Base-by-base conservation (phyloP, 2,888 invertebrate species). In the Ophion ventricosus region DNA sequence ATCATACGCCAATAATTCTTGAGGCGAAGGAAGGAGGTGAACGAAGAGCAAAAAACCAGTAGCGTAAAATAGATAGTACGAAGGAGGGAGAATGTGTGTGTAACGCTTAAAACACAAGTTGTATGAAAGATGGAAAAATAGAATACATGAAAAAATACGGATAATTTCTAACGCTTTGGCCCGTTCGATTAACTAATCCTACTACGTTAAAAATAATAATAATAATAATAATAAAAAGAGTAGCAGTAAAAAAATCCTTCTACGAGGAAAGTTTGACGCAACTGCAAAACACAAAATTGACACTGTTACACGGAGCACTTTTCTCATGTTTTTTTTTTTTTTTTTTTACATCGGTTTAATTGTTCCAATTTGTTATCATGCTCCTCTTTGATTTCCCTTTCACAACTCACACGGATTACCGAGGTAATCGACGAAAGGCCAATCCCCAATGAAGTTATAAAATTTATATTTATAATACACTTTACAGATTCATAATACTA, bases 401-500 rank as follows among this genome's bases (percentile, higher is more conserved):
- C 69, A 61, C 72, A 73, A 43, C 66, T 87, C 77, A 49, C 49
- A 79, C 66, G 49, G 83, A 85, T 85, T 81, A 35, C 67, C 77
- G 72, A 82, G 72, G 79, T 83, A 75, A 49, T 49, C 49, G 49
- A 49, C 49, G 49, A 49, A 89, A 87, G 85, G 83, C 77, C 87
- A 83, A 85, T 86, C 82, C 88, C 67, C 77, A 90, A 91, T 91
- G 92, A 93, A 92, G 91, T 92, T 93, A 93, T 92, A 93, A 93
- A 93, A 93, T 93, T 93, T 93, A 93, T 93, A 93, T 93, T 92
- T 93, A 93, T 93, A 92, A 93, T 93, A 93, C 93, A 93, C 93
- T 93, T 93, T 93, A 93, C 93, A 93, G 92, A 91, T 93, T 92
- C 90, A 90, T 92, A 93, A 92, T 92, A 92, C 92, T 91, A 92